Evolutionary conservation across 2,113 vertebrate species (phyloP), one percentile per base, ranked within the genome.

Genomic region (Damaliscus lunatus): DNA sequence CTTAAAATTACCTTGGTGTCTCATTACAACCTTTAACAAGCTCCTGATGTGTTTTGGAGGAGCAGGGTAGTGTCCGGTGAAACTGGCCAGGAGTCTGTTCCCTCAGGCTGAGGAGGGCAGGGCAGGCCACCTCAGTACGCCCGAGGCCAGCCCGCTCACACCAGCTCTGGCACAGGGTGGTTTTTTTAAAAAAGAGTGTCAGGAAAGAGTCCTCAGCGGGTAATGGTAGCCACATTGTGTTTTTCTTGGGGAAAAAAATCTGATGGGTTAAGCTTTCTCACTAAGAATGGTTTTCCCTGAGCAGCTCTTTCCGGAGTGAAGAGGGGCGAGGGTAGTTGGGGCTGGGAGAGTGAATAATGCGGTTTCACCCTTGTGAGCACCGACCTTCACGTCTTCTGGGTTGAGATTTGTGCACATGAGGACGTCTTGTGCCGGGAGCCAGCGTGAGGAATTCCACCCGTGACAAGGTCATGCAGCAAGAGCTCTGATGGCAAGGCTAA

Each of bases 11-110:
- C 8, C 15, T 31, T 50, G 50, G 16, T 50, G 12, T 40, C 17
- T 57, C 23, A 1, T 53, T 2, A 3, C 9, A 50, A 0, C 14
- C 36, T 57, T 19, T 0, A 29, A 59, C 16, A 21, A 31, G 27
- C 23, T 17, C 7, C 31, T 2, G 1, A 3, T 5, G 67, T 31
- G 31, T 52, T 29, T 31, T 40, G 57, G 36, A 31, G 43, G 50
- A 12, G 27, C 29, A 4, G 46, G 36, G 29, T 19, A 10, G 15
- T 23, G 48, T 25, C 33, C 7, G 59, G 46, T 10, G 88, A 52
- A 1, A 25, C 27, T 9, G 50, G 8, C 43, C 50, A 1, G 2
- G 3, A 4, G 29, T 33, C 19, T 33, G 46, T 5, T 14, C 3
- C 7, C 0, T 16, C 36, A 15, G 16, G 36, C 27, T 7, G 16